Percentiles rank a stretch among this genome's conserved stretches.
These are phyloP conservation scores for Corydoras sp. DNA, from an alignment of 2,113 vertebrate species.

Conservation along the genomic window DNA sequence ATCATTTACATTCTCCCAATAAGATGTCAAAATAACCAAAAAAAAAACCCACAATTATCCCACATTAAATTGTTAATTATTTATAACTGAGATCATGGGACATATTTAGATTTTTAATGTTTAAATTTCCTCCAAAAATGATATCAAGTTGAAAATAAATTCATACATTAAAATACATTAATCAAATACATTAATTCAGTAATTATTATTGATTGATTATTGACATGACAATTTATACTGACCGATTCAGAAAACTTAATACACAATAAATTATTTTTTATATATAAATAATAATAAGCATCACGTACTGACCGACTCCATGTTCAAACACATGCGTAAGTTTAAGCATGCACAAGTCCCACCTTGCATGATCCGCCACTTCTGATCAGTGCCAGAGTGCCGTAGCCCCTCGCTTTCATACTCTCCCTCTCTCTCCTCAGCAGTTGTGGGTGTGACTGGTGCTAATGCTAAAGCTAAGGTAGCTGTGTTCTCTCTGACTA, in stretches of 20 bases:
- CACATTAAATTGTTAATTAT: too few species aligned
- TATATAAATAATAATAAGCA: not conserved
- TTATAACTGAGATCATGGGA: too few species aligned
- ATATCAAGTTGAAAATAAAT: too few species aligned
- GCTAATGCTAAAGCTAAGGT: conserved; percentile 4
- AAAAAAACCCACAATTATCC: too few species aligned
- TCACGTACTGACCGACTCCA: not conserved
- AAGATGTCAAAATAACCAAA: too few species aligned
- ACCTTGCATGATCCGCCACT: conserved; percentile 13
- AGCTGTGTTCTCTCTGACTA: not conserved
- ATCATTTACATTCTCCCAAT: too few species aligned
- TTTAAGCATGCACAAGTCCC: conserved; percentile 19
- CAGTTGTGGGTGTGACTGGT: conserved; percentile 7
- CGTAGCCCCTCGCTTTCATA: conserved; percentile 1
- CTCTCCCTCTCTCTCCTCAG: conserved; percentile 10
- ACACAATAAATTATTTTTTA: not conserved
- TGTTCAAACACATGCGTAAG: not conserved
- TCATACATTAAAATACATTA: too few species aligned
- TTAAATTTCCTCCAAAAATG: too few species aligned
- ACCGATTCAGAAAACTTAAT: not conserved
- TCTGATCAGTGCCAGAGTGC: conserved; percentile 14
- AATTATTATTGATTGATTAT: too few species aligned
- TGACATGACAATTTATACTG: too few species aligned
- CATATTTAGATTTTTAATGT: too few species aligned
- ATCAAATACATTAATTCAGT: too few species aligned